These are phyloP conservation scores for Isotomurus palustris DNA, from an alignment of 2,888 invertebrate species.

Conservation along the genomic window DNA sequence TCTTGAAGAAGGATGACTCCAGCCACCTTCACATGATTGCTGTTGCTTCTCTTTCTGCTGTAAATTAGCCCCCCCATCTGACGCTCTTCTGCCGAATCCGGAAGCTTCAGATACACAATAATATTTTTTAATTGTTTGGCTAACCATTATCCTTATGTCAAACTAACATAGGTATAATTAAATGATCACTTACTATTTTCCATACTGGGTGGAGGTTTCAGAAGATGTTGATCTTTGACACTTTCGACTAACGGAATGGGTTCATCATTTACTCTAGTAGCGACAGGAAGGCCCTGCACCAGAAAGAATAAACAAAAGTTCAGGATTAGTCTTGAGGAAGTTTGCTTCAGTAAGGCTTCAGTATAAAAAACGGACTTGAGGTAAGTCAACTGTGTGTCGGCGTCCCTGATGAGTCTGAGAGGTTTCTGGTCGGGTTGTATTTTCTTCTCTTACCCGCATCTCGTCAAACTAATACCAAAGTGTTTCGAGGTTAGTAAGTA, in stretches of 20 bases:
- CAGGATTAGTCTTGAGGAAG: too few relatives aligned
- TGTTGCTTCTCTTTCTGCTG: conserved; percentile 52
- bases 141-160: not conserved
- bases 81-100: conserved; percentile 82
- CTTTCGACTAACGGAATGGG: conserved; percentile 51
- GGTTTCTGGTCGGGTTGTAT: conserved; percentile 32
- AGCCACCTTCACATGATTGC: conserved; percentile 41
- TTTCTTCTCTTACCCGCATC: conserved; percentile 42
- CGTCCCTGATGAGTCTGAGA: conserved; percentile 44
- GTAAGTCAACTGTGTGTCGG: conserved; percentile 45
- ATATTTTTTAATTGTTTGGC: not conserved
- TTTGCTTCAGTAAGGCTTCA: not conserved
- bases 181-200: conserved; percentile 57
- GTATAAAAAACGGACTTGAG: conserved; percentile 33
- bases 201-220: conserved; percentile 66
- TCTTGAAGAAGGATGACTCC: conserved; percentile 46
- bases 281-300: conserved; percentile 43
- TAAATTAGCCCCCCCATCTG: conserved; percentile 92
- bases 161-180: not conserved
- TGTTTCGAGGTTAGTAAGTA: not conserved
- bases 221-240: conserved; percentile 85
- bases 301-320: not conserved
- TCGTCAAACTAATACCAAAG: conserved; percentile 42
- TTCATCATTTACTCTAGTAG: conserved; percentile 34
- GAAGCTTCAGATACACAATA: conserved; percentile 55